A percentile compares a stretch with the other conserved stretches of the same genome.
Conservation (phyloP, 2,888 invertebrate genomes). For the Apeira syringaria region DNA sequence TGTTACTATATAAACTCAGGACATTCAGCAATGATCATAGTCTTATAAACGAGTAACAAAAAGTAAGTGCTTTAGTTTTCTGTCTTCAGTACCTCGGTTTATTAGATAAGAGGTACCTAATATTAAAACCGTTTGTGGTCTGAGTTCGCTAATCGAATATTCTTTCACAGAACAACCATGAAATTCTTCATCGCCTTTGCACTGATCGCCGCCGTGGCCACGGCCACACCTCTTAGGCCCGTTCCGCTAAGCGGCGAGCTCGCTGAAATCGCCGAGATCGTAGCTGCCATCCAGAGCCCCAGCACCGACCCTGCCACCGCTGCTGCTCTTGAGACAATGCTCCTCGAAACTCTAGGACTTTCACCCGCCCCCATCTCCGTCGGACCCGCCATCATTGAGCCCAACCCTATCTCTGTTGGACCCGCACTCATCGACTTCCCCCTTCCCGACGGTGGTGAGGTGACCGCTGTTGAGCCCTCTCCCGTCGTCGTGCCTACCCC, state of each 20-base stretch:
- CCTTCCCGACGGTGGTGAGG: conserved; percentile 26
- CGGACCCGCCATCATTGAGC: conserved; percentile 31
- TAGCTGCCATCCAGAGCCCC: conserved; percentile 36
- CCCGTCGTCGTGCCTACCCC: conserved; percentile 6
- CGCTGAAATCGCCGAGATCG: conserved; percentile 34
- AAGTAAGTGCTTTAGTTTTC: conserved; percentile 16
- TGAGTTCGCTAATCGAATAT: no score
- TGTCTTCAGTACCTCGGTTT: no score
- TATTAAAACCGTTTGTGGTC: no score
- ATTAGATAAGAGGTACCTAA: no score
- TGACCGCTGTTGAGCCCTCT: conserved; percentile 11
- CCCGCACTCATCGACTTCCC: conserved; percentile 38
- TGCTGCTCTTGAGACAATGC: conserved; percentile 31
- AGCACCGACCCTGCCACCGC: conserved; percentile 37
- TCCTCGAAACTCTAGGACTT: conserved; percentile 22
- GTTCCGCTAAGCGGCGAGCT: conserved; percentile 17
- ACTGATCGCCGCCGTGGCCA: conserved; percentile 56
- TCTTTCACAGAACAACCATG: conserved; percentile 46
- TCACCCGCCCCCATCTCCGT: conserved; percentile 27
- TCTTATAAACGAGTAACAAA: conserved; percentile 28
- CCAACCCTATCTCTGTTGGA: conserved; percentile 35
- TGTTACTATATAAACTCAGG: conserved; percentile 37
- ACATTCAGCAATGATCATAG: conserved; percentile 27
- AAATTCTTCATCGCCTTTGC: conserved; percentile 61
- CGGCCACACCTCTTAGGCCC: conserved; percentile 41